Percentiles rank a stretch among this genome's conserved stretches.
Evolutionary conservation across 2,888 invertebrate genomes (phyloP).

Genomic region (Habroteleia sp.): DNA sequence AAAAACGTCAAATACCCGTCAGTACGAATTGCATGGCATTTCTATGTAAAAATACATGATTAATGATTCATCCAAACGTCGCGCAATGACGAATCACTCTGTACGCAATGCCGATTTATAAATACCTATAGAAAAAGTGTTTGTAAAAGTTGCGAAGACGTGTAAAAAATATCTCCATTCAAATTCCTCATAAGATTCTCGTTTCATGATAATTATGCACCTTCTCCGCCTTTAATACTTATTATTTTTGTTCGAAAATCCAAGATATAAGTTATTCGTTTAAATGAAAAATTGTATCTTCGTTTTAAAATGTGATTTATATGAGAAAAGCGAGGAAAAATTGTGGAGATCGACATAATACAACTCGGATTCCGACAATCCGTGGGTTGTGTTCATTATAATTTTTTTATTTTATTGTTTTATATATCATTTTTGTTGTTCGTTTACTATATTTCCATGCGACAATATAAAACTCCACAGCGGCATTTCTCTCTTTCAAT

Average conservation of each 20-base stretch:
- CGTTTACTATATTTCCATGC: too few species aligned
- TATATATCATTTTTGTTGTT: too few species aligned
- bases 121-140: conserved; percentile 16
- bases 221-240: not conserved
- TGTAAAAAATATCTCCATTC: conserved; percentile 19
- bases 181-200: conserved; percentile 15
- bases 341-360: too few species aligned
- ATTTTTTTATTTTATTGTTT: too few species aligned
- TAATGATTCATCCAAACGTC: conserved; percentile 51
- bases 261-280: not conserved
- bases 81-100: conserved; percentile 51
- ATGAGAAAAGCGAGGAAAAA: too few species aligned
- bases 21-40: conserved; percentile 22
- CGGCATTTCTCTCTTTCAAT: too few species aligned
- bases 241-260: not conserved
- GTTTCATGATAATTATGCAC: conserved; percentile 18
- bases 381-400: too few species aligned
- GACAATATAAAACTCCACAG: too few species aligned
- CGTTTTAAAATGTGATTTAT: too few species aligned
- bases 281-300: too few species aligned
- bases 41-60: conserved; percentile 51
- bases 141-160: conserved; percentile 12
- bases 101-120: conserved; percentile 5
- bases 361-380: too few species aligned
- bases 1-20: too few species aligned